phyloP scores from a whole-genome alignment of 2,888 invertebrate genomes.

The Drosophila pseudotakahashii region DNA sequence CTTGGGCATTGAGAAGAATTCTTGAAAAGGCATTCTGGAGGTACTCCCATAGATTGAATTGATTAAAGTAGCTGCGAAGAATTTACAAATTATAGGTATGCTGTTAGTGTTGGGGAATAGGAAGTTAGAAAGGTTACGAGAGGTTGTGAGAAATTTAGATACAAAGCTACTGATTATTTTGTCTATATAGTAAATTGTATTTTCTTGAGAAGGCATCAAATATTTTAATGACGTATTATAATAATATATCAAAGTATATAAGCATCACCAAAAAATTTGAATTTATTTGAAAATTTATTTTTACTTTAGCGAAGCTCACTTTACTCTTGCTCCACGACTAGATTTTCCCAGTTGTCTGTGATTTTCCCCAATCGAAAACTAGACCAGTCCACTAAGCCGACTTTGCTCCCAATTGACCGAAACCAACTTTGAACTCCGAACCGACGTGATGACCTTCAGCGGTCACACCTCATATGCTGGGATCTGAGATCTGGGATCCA shows the following conservation, averaged over 20 bases:
- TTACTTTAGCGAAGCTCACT: neutral
- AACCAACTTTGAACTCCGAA: slow-evolving; percentile 24
- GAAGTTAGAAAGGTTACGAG: neutral
- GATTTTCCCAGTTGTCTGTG: neutral
- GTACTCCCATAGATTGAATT: neutral
- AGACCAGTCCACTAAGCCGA: slow-evolving; percentile 16
- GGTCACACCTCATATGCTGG: neutral
- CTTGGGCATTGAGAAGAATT: slow-evolving; percentile 23
- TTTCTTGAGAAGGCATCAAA: no score
- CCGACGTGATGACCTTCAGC: slow-evolving; percentile 20
- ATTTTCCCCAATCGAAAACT: slow-evolving; percentile 8
- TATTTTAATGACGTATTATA: no score
- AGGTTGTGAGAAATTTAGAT: neutral
- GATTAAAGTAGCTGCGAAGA: slow-evolving; percentile 12
- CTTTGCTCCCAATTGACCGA: slow-evolving; percentile 24
- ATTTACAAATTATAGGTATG: slow-evolving; percentile 26
- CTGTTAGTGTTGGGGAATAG: neutral
- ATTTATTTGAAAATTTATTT: no score
- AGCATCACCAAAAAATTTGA: neutral
- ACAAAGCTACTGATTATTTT: no score
- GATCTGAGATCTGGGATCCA: slow-evolving; percentile 13
- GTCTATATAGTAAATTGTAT: no score
- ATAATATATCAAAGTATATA: no score
- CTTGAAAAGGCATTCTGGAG: slow-evolving; percentile 9
- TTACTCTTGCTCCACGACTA: neutral